Evolutionary conservation across 2,888 invertebrate species (phyloP).

Genomic region (Synanthedon myopaeformis): DNA sequence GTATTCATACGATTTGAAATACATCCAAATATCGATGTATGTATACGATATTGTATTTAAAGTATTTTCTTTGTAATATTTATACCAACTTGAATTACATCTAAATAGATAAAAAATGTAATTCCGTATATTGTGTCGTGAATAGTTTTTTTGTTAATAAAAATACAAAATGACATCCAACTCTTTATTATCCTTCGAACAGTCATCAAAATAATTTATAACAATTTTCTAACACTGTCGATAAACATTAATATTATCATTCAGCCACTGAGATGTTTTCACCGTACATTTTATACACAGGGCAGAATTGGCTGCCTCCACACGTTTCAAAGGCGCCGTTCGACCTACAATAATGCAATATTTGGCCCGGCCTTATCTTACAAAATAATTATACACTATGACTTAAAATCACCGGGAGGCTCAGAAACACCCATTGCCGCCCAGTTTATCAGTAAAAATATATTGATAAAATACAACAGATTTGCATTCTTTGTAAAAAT

Average conservation of each 20-base stretch:
- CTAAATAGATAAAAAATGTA: too few species aligned
- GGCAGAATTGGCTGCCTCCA: constrained; percentile 47
- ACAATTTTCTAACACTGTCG: constrained; percentile 72
- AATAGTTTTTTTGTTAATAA: constrained; percentile 12
- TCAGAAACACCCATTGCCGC: constrained; percentile 31
- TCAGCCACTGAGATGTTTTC: constrained; percentile 66
- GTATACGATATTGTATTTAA: too few species aligned
- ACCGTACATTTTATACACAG: constrained; percentile 50
- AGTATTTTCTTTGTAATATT: too few species aligned
- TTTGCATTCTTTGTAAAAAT: constrained; percentile 60
- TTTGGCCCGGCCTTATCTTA: constrained; percentile 69
- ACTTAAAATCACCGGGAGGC: constrained; percentile 49
- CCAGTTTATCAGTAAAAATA: constrained; percentile 55
- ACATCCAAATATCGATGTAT: too few species aligned
- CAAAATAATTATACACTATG: constrained; percentile 65
- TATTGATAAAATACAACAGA: constrained; percentile 66
- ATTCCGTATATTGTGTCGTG: too few species aligned
- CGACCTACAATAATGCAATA: constrained; percentile 65
- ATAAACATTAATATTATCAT: constrained; percentile 65
- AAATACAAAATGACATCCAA: constrained; percentile 62
- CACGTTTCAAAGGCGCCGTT: constrained; percentile 51
- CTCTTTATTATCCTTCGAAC: constrained; percentile 73
- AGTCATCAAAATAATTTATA: constrained; percentile 74
- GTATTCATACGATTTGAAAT: too few species aligned
- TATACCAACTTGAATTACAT: too few species aligned